Conservation (phyloP, 2,888 invertebrate species). For the Euphydryas editha region DNA sequence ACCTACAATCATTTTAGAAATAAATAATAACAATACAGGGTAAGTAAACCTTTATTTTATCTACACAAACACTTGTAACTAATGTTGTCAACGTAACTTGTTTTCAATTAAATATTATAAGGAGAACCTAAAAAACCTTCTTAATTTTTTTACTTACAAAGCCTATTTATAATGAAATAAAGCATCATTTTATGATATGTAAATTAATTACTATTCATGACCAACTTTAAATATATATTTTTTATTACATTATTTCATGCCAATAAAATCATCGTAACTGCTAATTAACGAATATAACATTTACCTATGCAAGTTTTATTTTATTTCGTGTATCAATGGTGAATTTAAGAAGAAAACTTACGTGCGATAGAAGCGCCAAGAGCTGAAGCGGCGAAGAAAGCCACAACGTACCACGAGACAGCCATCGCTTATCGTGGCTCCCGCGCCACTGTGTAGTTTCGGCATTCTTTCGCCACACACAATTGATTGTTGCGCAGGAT, state of each 20-base stretch:
- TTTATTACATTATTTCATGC: background rate
- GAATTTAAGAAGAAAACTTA: constrained; percentile 55
- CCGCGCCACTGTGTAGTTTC: constrained; percentile 72
- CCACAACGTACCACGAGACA: constrained; percentile 69
- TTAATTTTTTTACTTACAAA: no score
- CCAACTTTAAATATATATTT: no score
- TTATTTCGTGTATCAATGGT: background rate
- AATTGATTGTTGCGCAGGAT: constrained; percentile 60
- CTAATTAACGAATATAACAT: background rate
- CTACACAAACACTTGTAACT: no score
- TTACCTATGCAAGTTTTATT: background rate
- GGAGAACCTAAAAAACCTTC: no score
- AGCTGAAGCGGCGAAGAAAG: constrained; percentile 67
- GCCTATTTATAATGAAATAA: no score
- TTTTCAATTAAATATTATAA: no score
- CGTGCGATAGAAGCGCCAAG: constrained; percentile 76
- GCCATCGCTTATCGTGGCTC: constrained; percentile 70
- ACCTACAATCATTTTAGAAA: no score
- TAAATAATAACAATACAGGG: no score
- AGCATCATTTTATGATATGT: no score
- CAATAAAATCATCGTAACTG: background rate
- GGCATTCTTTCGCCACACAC: constrained; percentile 69
- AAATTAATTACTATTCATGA: no score
- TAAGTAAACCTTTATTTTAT: no score
- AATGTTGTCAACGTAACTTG: no score